Percentiles rank a stretch among this genome's conserved stretches.
These are phyloP conservation scores for Oxyura jamaicensis DNA, from an alignment of 2,113 vertebrate genomes.

Conservation along the genomic window DNA sequence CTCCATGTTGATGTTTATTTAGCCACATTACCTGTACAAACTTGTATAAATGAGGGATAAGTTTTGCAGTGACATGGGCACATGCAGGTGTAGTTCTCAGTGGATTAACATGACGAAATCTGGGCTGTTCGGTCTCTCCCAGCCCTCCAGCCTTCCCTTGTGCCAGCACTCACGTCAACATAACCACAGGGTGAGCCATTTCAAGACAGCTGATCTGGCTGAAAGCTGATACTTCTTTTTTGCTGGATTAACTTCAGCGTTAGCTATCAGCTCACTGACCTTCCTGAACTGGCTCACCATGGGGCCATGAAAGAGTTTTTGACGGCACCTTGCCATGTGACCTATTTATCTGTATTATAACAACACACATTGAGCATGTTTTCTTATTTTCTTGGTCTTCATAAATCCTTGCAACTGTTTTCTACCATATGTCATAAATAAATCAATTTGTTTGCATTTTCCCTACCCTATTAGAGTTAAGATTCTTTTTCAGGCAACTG, in stretches of 20 bases:
- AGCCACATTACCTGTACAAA: background rate
- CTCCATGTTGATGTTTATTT: background rate
- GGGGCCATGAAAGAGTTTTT: background rate
- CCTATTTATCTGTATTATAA: background rate
- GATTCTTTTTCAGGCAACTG: background rate
- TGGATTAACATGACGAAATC: background rate
- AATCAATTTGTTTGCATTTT: background rate
- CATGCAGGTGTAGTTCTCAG: background rate
- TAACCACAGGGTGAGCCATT: background rate
- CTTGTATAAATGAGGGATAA: background rate
- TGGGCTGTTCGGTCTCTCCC: background rate
- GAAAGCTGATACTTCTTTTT: background rate
- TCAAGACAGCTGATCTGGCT: background rate
- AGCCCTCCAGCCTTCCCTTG: background rate
- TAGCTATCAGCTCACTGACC: background rate
- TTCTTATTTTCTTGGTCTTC: background rate
- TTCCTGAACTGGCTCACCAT: background rate
- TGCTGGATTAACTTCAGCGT: background rate
- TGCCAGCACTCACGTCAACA: background rate
- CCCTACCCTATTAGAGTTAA: background rate
- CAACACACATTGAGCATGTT: background rate
- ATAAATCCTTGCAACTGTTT: background rate
- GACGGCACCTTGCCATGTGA: background rate
- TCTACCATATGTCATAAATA: background rate
- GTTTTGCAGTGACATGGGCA: background rate